Percentiles rank a stretch among this genome's conserved stretches.
phyloP scores from a whole-genome alignment of 2,888 invertebrate species.

The Ochropleura leucogaster region DNA sequence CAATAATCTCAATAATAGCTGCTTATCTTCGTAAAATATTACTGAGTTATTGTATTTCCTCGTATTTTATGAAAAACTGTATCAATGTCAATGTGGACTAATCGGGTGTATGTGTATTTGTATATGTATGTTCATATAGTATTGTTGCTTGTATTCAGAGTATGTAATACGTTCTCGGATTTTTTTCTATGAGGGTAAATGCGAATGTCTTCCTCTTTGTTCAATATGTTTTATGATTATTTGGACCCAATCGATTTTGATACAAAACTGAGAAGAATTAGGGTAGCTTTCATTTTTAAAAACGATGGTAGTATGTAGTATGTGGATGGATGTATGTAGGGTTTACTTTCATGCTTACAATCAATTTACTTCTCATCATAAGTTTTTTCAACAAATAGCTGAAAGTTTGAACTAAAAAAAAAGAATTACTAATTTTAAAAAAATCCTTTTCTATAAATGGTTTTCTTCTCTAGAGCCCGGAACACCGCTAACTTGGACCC shows the following conservation, averaged over 20 bases:
- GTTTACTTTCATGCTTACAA: background rate
- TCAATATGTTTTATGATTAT: slow-evolving; percentile 1
- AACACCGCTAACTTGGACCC: no score
- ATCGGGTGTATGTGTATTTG: slow-evolving; percentile 36
- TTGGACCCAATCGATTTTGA: background rate
- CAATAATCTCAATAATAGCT: slow-evolving; percentile 63
- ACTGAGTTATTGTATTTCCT: slow-evolving; percentile 37
- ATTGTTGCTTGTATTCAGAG: background rate
- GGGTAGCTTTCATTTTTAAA: background rate
- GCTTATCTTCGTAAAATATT: slow-evolving; percentile 57
- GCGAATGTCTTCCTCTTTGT: background rate
- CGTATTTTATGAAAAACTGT: slow-evolving; percentile 47
- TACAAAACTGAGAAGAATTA: background rate
- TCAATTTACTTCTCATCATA: background rate
- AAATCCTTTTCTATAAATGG: no score
- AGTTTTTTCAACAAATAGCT: no score
- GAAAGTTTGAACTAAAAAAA: no score
- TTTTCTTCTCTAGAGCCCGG: no score
- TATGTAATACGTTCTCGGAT: background rate
- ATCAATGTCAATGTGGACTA: slow-evolving; percentile 36
- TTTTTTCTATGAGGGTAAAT: slow-evolving; percentile 1
- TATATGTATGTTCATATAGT: slow-evolving; percentile 2
- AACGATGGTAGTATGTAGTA: background rate
- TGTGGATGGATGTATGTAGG: background rate
- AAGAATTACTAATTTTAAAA: no score